Conservation (phyloP, 2,113 vertebrate genomes). For the Charina bottae region DNA sequence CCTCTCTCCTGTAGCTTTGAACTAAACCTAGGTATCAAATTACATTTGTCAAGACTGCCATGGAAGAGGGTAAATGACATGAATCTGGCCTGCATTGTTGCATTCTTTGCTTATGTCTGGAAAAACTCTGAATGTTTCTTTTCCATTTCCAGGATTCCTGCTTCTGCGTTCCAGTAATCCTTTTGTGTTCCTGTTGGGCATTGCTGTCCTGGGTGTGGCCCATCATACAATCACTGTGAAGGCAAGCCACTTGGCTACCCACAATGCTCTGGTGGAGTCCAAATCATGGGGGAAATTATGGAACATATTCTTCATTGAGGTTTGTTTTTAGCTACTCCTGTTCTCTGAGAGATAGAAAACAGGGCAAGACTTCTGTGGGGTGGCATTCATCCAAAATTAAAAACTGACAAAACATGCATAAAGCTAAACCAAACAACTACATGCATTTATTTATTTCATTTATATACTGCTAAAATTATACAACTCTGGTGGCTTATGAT, state of each 20-base stretch:
- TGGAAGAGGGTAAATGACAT: neutral
- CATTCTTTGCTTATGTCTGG: neutral
- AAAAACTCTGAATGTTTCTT: neutral
- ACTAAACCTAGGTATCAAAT: neutral
- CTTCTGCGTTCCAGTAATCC: slow-evolving; percentile 77
- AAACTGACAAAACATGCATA: neutral
- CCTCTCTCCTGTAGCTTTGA: neutral
- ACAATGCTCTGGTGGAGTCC: slow-evolving; percentile 84
- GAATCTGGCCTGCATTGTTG: neutral
- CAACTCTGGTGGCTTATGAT: neutral
- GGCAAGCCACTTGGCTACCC: slow-evolving; percentile 89
- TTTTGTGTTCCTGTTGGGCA: slow-evolving; percentile 73
- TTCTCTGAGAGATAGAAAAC: too few relatives aligned
- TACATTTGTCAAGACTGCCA: neutral
- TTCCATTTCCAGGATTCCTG: slow-evolving; percentile 81
- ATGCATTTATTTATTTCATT: neutral
- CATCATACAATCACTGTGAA: slow-evolving; percentile 86
- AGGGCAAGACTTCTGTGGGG: neutral
- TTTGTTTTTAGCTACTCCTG: slow-evolving; percentile 48
- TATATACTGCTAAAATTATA: neutral
- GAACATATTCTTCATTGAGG: slow-evolving; percentile 93
- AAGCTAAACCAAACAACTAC: neutral
- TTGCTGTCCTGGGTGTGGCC: slow-evolving; percentile 79
- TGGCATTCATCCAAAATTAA: neutral
- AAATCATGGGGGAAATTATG: slow-evolving; percentile 81